Base-by-base conservation (phyloP, 2,888 invertebrate species). In the Erebia palarica region DNA sequence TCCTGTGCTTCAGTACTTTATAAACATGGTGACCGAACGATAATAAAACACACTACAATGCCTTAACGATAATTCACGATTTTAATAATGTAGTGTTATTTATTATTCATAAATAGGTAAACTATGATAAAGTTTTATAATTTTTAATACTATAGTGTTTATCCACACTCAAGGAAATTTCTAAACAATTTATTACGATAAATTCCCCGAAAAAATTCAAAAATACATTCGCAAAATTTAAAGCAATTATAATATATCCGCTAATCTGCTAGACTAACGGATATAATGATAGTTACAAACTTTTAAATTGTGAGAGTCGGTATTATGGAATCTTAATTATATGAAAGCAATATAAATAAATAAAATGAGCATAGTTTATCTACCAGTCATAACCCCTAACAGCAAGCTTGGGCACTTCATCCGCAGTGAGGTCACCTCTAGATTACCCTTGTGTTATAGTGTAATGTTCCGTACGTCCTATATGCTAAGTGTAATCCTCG, bases 401-500 rank as follows among this genome's bases (percentile, higher is more conserved):
- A 65, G 59, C 71, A 69, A 71, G 67, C 71, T 69, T 74, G 70
- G 70, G 76, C 77, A 75, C 73, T 67, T 76, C 78, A 80, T 77
- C 59, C 44, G 74, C 77, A 78, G 79, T 73, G 58, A 67, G 51
- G 63, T 75, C 75, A 76, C 72, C 58, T 49, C 61, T 74, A 75
- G 69, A 60, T 53, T 70, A 69, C 71, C 65, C 74, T 55, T 68
- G 73, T 77, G 73, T 75, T 70, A 75, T 77, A 80, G 78, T 78
- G 77, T 73, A 73, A 77, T 78, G 76, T 75, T 74, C 74, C 69
- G n/a, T 51, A 16, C 55, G 69, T 76, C 76, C 61, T 76, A 69
- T 75, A 74, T 75, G 72, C 77, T 71, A 74, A 71, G 73, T 77
- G 67, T 78, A 75, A 71, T 75, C 75, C 73, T 75, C 69, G 73